Percentiles rank a stretch among this genome's conserved stretches.
phyloP scores from a whole-genome alignment of 2,113 vertebrate genomes.

The Saccopteryx bilineata region DNA sequence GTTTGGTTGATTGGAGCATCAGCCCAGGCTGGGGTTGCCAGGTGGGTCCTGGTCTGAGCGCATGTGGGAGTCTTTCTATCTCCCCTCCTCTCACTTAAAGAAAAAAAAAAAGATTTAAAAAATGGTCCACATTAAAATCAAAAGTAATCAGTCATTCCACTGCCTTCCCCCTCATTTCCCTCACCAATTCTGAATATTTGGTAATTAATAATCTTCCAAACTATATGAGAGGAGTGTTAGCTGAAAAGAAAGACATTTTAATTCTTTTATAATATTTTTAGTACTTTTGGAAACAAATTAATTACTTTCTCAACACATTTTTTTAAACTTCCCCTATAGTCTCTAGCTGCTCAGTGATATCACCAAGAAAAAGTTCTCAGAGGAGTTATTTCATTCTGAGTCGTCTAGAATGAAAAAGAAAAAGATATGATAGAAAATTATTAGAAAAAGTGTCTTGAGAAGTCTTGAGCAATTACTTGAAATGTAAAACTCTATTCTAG shows the following conservation, averaged over 20 bases:
- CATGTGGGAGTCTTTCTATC: no score
- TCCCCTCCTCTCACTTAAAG: no score
- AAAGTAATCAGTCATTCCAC: not conserved
- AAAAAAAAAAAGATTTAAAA: not conserved
- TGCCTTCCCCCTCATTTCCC: not conserved
- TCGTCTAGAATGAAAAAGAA: slow-evolving; percentile 37
- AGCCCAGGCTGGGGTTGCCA: no score
- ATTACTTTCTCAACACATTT: not conserved
- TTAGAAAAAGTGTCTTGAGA: not conserved
- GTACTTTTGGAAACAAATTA: slow-evolving; percentile 12
- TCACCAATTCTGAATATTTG: not conserved
- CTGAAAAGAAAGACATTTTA: not conserved
- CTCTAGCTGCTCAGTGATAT: not conserved
- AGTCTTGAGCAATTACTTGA: slow-evolving; percentile 36
- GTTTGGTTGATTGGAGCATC: no score
- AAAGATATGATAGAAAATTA: slow-evolving; percentile 43
- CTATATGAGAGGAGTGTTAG: not conserved
- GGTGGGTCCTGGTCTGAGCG: no score
- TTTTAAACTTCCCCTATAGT: slow-evolving; percentile 25
- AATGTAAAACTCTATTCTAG: not conserved
- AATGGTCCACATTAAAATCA: not conserved
- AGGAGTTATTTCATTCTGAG: slow-evolving; percentile 37
- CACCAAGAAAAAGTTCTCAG: slow-evolving; percentile 14
- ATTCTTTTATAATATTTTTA: slow-evolving; percentile 6
- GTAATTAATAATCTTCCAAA: not conserved